Percentiles rank a stretch among this genome's conserved stretches.
Conservation (phyloP, 2,797 vertebrate genomes). For the Sebastolobus altivelis region DNA sequence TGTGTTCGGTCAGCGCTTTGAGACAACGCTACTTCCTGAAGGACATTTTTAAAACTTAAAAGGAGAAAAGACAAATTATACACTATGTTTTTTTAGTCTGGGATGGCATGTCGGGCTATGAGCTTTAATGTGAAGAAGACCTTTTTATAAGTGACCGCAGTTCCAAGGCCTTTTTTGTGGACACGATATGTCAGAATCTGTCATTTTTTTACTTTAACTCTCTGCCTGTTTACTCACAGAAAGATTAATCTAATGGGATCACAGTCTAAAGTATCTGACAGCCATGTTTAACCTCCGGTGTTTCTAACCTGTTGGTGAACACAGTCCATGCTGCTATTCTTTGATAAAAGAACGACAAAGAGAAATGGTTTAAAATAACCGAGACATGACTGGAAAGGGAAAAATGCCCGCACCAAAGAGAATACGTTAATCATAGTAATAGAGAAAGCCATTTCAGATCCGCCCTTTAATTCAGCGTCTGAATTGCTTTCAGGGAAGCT, state of each 20-base stretch:
- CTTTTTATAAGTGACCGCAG: background rate
- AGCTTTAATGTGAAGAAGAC: background rate
- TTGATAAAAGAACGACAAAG: slow-evolving; percentile 31
- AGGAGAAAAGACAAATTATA: background rate
- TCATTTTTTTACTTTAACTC: background rate
- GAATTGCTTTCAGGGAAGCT: slow-evolving; percentile 61
- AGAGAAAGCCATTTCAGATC: slow-evolving; percentile 62
- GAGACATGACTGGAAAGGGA: slow-evolving; percentile 48
- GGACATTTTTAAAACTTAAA: slow-evolving; percentile 20
- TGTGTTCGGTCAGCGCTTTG: background rate
- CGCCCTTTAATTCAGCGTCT: slow-evolving; percentile 75
- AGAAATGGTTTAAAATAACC: slow-evolving; percentile 40
- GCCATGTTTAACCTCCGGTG: background rate
- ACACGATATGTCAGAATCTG: background rate
- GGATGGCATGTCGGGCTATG: background rate
- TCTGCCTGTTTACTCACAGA: background rate
- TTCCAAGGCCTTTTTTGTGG: background rate
- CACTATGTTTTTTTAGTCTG: background rate
- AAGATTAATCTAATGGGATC: too few species aligned
- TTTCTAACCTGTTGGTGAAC: slow-evolving; percentile 22
- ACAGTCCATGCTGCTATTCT: background rate
- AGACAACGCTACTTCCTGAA: background rate
- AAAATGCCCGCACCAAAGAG: slow-evolving; percentile 51
- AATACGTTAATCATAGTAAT: slow-evolving; percentile 77
- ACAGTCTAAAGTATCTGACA: background rate